Evolutionary conservation across 1,140 invertebrate species (phyloP).

Genomic region (Drosophila kurseongensis): DNA sequence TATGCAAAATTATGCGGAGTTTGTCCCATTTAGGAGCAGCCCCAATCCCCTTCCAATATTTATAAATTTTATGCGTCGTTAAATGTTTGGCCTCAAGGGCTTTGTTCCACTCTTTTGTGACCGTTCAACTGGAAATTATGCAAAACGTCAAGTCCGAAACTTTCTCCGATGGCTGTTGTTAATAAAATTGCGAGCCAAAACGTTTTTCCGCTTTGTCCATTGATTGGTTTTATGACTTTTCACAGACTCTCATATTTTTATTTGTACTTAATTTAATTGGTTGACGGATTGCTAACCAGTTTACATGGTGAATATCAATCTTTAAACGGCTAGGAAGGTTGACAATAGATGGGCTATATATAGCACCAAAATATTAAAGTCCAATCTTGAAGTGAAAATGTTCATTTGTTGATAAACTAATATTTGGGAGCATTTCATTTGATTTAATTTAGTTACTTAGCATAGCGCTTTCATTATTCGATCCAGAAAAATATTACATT

Average conservation of each 20-base stretch:
- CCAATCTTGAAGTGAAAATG: too few species aligned
- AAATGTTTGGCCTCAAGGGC: slow-evolving; percentile 52
- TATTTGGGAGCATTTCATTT: too few species aligned
- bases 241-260: slow-evolving; percentile 9
- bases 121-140: slow-evolving; percentile 70
- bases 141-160: slow-evolving; percentile 59
- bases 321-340: not conserved
- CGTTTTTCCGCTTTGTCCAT: slow-evolving; percentile 24
- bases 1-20: slow-evolving; percentile 56
- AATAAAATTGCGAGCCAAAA: slow-evolving; percentile 29
- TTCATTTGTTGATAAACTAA: too few species aligned
- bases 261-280: slow-evolving; percentile 21
- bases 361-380: too few species aligned
- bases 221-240: slow-evolving; percentile 51
- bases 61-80: slow-evolving; percentile 73
- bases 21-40: slow-evolving; percentile 33
- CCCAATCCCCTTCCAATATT: slow-evolving; percentile 30
- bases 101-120: slow-evolving; percentile 41
- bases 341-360: too few species aligned
- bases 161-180: slow-evolving; percentile 49
- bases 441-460: too few species aligned
- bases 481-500: slow-evolving; percentile 3
- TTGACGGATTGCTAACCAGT: not conserved
- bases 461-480: too few species aligned
- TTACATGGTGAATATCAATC: not conserved